These are phyloP conservation scores for Incurvaria masculella DNA, from an alignment of 2,888 invertebrate genomes.

Conservation along the genomic window DNA sequence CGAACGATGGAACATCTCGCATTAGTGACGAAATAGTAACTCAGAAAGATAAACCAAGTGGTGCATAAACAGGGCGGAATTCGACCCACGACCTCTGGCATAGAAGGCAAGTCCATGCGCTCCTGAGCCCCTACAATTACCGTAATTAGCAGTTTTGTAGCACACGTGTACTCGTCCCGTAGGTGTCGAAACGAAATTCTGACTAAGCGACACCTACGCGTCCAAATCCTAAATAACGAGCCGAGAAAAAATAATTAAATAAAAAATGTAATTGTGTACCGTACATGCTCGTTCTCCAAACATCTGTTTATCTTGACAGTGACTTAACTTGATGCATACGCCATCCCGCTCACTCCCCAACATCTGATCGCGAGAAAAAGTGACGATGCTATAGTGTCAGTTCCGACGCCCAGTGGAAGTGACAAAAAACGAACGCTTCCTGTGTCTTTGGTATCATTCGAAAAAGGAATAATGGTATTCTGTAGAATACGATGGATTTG, in stretches of 20 bases:
- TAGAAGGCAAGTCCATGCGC: too few relatives aligned
- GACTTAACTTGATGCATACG: conserved; percentile 38
- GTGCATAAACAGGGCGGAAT: too few relatives aligned
- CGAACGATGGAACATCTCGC: too few relatives aligned
- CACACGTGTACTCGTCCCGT: too few relatives aligned
- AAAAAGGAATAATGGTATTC: conserved; percentile 44
- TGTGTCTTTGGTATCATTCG: conserved; percentile 56
- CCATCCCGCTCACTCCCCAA: conserved; percentile 19
- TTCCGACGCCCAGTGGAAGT: conserved; percentile 44
- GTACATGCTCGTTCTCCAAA: conserved; percentile 36
- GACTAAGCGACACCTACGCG: conserved; percentile 36
- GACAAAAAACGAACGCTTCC: conserved; percentile 55
- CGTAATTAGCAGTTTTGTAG: too few relatives aligned
- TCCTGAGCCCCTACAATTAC: too few relatives aligned
- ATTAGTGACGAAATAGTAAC: too few relatives aligned
- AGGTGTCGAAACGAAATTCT: too few relatives aligned
- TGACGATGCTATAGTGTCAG: conserved; percentile 26
- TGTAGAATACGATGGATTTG: conserved; percentile 23
- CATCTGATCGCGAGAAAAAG: conserved; percentile 17
- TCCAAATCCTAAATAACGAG: conserved; percentile 31
- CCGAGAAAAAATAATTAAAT: conserved; percentile 50
- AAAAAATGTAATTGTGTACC: conserved; percentile 55
- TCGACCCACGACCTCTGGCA: too few relatives aligned
- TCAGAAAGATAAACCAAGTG: too few relatives aligned
- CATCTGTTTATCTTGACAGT: conserved; percentile 56